A percentile compares a stretch with the other conserved stretches of the same genome.
These are phyloP conservation scores for Corythornis leucogaster DNA, from an alignment of 2,797 vertebrate genomes.

Conservation along the genomic window DNA sequence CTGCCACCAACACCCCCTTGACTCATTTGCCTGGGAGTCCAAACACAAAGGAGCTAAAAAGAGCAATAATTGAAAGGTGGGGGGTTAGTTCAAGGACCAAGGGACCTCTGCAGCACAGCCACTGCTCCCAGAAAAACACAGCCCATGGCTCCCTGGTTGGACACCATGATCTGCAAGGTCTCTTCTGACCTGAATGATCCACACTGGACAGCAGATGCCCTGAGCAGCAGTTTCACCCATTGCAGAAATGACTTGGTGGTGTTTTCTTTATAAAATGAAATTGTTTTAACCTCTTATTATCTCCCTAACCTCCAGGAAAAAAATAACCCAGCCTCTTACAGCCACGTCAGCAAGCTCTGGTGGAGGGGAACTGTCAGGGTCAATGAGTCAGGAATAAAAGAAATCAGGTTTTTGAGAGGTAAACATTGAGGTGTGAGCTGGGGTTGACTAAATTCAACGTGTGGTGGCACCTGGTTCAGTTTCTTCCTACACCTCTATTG, in stretches of 20 bases:
- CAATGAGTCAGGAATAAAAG: neutral
- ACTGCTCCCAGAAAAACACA: neutral
- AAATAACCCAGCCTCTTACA: neutral
- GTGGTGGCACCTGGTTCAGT: slow-evolving; percentile 1
- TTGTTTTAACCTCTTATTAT: neutral
- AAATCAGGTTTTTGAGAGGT: neutral
- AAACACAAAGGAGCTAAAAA: neutral
- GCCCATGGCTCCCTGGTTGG: rapidly evolving
- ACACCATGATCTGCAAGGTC: neutral
- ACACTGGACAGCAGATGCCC: neutral
- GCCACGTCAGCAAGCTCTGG: neutral
- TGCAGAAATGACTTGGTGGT: neutral
- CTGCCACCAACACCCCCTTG: too few relatives aligned
- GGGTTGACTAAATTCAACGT: neutral
- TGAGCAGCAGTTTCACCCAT: neutral
- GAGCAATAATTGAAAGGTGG: rapidly evolving
- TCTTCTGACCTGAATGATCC: neutral
- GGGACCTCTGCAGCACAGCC: neutral
- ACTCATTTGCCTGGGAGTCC: neutral
- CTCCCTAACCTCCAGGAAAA: neutral
- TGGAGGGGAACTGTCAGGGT: rapidly evolving
- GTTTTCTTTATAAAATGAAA: neutral
- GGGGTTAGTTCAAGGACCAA: neutral
- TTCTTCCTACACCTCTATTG: neutral
- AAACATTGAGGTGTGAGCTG: neutral